Evolutionary conservation across 2,888 invertebrate genomes (phyloP), one percentile per base, ranked within the genome.

Genomic region (Digitonthophagus gazella): DNA sequence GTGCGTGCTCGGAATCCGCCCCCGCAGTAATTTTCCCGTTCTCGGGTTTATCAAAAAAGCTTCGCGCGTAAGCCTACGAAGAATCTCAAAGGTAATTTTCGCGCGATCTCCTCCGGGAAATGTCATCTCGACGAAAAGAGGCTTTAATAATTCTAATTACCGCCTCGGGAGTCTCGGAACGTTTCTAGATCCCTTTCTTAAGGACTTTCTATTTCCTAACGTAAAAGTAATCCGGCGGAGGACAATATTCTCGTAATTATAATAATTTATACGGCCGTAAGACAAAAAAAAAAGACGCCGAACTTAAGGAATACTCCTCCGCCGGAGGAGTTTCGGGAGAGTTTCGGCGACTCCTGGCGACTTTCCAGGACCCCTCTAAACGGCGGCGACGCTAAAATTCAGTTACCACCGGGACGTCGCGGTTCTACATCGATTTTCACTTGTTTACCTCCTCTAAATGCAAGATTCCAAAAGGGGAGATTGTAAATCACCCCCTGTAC

Each of bases 371-470:
- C 6, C 19, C 20, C 18, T 20, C 61, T 61, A 61, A 61, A 61
- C 20, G 18, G 19, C 20, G 61, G 18, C 20, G 18, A 19, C 61
- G 61, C 61, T 61, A 61, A 61, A 61, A 61, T 61, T 61, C 61
- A 61, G 61, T 61, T 61, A 61, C 61, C 16, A 61, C 19, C 18
- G 14, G 61, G 18, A 61, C 20, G 20, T 61, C 61, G 20, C 14
- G 61, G 61, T 61, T n/a, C 19, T 44, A 44, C 28, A 44, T 44
- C 28, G 28, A 44, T 44, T 44, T 44, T 20, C n/a, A 61, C 19
- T 61, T 61, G 61, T 61, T 61, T 61, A 61, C 61, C 20, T 61
- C 61, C 19, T 19, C 61, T 18, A 15, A 20, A 16, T 61, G 61
- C 61, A 61, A 19, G 61, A 18, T 19, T 61, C n/a, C 61, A 18